A percentile compares a stretch with the other conserved stretches of the same genome.
phyloP scores from a whole-genome alignment of 2,888 invertebrate genomes.

The Cacoxenus indagator region DNA sequence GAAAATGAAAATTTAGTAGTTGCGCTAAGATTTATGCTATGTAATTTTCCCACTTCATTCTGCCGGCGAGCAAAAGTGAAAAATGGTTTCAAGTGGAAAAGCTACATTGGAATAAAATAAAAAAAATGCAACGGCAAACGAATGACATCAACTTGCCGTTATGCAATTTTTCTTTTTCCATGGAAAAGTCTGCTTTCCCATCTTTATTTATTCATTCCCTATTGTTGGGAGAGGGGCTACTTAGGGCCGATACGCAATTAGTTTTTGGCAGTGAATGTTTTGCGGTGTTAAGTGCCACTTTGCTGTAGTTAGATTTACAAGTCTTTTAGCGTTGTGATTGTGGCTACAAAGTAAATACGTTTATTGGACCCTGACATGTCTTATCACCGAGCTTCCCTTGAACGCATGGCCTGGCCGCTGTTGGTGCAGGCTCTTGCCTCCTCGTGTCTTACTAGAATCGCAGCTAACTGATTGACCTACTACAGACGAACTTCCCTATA shows the following conservation, averaged over 20 bases:
- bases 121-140: conserved; percentile 2
- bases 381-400: no score
- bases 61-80: conserved; percentile 12
- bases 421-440: no score
- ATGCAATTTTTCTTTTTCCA: background rate
- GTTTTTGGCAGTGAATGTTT: background rate
- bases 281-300: background rate
- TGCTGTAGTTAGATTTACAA: background rate
- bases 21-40: conserved; percentile 60
- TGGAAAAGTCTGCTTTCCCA: background rate
- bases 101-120: conserved; percentile 12
- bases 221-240: no score
- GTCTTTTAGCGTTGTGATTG: no score
- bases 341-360: no score
- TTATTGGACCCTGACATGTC: no score
- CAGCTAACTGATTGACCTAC: no score
- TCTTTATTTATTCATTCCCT: no score
- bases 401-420: no score
- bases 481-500: no score
- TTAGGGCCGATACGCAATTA: conserved; percentile 8
- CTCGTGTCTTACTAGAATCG: no score
- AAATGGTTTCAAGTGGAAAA: conserved; percentile 1
- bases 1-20: conserved; percentile 67
- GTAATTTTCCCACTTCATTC: conserved; percentile 38
- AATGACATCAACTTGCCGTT: conserved; percentile 5